Evolutionary conservation across 2,113 vertebrate species (phyloP), one percentile per base, ranked within the genome.

Genomic region (Machaerirhynchus nigripectus): DNA sequence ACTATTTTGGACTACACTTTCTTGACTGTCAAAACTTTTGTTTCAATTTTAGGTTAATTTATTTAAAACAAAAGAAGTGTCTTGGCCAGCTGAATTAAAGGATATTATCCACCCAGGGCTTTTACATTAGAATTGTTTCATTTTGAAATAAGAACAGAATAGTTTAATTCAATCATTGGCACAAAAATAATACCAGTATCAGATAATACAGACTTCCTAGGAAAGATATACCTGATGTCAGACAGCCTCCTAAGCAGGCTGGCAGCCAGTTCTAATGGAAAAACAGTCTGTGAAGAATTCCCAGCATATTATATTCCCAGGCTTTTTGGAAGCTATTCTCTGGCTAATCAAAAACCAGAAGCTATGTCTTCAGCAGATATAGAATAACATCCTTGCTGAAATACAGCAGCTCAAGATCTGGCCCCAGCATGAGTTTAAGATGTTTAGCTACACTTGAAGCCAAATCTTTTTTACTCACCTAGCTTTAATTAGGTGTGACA

Each of bases 261-360:
- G 87, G 96, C 93, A 93, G 91, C 91, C 95, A 96, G 86, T 74
- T 83, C 88, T 93, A 92, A 94, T 96, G 83, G 69, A 90, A 94
- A 95, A 96, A 92, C 80, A 90, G 61, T 74, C 88, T 94, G 68
- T 96, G 86, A 93, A 91, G 56, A 93, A 93, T 96, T 92, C 93
- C 73, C 95, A 96, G 85, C 69, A 95, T 92, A 96, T 94, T 94
- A 95, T 96, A 96, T 96, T 95, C 96, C 92, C 90, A 93, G 79
- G 76, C 76, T 84, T 94, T 96, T 94, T 84, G 84, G 60, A 88
- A 93, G 79, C 76, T 89, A 52, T 92, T 94, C 86, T 92, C 80
- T 86, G 64, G 42, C 63, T 95, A 96, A 97, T 91, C 84, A 75
- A 90, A 95, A 84, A 13, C 3, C 89, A 96, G 89, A 93, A 97